Evolutionary conservation across 2,797 vertebrate species (phyloP), one percentile per base, ranked within the genome.

Genomic region (Enteromius thamalakanensis): DNA sequence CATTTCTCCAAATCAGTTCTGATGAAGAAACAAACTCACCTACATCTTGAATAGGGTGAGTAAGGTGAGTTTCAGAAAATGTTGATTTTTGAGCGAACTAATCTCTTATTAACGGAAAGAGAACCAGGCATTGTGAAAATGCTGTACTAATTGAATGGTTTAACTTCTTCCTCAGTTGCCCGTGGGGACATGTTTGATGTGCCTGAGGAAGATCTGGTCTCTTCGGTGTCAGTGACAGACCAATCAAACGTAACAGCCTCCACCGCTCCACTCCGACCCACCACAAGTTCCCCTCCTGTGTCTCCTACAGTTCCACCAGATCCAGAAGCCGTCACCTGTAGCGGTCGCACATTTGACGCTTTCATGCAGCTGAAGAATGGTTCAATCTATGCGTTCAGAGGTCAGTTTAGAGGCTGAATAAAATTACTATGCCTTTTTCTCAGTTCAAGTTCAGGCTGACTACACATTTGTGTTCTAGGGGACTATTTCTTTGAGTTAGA

Each of bases 281-380:
- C 76, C 11, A 15, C 51, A 26, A 21, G 15, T 8, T 8, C 45
- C 0, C n/a, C 3, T 15, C 45, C 88, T 34, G 6, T 37, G 0
- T n/a, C 3, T 19, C 55, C 89, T 76, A 81, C 84, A 0, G 2
- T 60, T 0, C 8, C 84, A 0, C 21, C n/a, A 0, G 88, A 86
- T 7, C 89, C 88, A 0, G 87, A 95, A 0, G 94, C 94, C 1
- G 91, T 89, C 1, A 49, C 93, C 62, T 99, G 98, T 92, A 98
- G 95, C 0, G 93, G 93, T 1, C 93, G 91, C 34, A 89, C 96
- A 9, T 99, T 99, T 4, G 94, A 99, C 0, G 97, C 97, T 17
- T 97, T 99, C 91, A 96, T 97, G 0, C 95, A 98, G 89, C 91
- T 97, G 83, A 99, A 99, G 92, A 99, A 99, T 0, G 96, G 97